Evolutionary conservation across 2,113 vertebrate genomes (phyloP).

Genomic region (Pachyramphus minor): DNA sequence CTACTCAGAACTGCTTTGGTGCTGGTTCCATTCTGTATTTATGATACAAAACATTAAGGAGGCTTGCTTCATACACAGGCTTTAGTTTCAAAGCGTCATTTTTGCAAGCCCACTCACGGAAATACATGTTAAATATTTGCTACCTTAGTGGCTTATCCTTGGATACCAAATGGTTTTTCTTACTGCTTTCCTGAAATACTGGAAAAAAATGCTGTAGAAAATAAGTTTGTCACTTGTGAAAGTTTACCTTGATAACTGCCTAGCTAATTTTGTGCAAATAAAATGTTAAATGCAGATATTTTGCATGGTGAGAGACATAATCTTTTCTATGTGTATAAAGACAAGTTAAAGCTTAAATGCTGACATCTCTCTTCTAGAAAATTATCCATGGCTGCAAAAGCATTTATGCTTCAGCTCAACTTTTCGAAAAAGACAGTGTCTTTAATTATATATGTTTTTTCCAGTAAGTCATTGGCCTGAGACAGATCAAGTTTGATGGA

Average conservation of each 20-base stretch:
- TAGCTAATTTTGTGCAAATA: not conserved
- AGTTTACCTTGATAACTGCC: not conserved
- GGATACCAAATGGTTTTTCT: not conserved
- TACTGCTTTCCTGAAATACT: not conserved
- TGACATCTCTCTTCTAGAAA: not conserved
- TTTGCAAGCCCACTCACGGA: slow-evolving; percentile 2
- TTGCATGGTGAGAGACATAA: not conserved
- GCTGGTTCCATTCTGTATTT: not conserved
- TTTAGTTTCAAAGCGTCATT: not conserved
- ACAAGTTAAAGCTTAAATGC: not conserved
- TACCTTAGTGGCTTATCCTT: not conserved
- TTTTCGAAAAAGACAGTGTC: not conserved
- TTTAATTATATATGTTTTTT: not conserved
- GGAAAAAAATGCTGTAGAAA: not conserved
- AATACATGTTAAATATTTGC: slow-evolving; percentile 43
- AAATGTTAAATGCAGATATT: not conserved
- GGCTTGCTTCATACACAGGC: not conserved
- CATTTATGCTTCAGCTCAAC: not conserved
- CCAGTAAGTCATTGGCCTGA: not conserved
- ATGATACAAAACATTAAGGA: not conserved
- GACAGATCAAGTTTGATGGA: not conserved
- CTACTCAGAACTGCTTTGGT: not conserved
- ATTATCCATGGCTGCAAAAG: not conserved
- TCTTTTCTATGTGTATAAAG: not conserved
- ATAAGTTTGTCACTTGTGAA: not conserved